Evolutionary conservation across 1,140 invertebrate species (phyloP).

Genomic region (Lepidurus arcticus): DNA sequence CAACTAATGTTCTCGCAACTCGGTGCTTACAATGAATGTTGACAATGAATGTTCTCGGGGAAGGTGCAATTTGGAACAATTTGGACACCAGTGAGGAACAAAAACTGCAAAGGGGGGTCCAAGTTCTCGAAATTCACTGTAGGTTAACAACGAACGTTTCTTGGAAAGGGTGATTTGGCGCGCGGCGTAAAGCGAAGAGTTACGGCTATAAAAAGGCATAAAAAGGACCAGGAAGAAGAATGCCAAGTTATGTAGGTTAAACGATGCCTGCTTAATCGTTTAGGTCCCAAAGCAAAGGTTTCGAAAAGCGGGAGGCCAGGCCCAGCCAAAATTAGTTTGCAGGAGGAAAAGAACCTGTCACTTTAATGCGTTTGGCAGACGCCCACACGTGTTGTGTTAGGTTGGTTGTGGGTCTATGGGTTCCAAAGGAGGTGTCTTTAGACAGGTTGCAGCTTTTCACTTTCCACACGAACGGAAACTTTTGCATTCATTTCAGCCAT

Average conservation of each 20-base stretch:
- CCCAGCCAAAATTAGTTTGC: background rate
- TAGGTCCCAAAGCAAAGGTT: background rate
- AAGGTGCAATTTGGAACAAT: no score
- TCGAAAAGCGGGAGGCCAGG: background rate
- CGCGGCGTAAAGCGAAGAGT: background rate
- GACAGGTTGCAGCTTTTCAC: constrained; percentile 11
- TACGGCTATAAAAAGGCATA: background rate
- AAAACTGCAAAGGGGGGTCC: no score
- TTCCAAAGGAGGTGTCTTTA: constrained; percentile 13
- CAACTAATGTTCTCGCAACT: no score
- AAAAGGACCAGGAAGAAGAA: background rate
- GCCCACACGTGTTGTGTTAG: constrained; percentile 7
- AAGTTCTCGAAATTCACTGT: no score
- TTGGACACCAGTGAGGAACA: no score
- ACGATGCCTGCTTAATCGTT: constrained; percentile 12
- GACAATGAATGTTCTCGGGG: no score
- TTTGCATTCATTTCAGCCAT: no score
- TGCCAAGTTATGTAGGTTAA: background rate
- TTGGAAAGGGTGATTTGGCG: background rate
- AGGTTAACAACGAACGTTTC: no score
- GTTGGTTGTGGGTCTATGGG: background rate
- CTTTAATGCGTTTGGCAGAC: constrained; percentile 18
- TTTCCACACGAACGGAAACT: background rate
- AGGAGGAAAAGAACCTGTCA: constrained; percentile 5
- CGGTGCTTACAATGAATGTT: no score